Evolutionary conservation across 2,797 vertebrate genomes (phyloP).

Genomic region (Podargus strigoides): DNA sequence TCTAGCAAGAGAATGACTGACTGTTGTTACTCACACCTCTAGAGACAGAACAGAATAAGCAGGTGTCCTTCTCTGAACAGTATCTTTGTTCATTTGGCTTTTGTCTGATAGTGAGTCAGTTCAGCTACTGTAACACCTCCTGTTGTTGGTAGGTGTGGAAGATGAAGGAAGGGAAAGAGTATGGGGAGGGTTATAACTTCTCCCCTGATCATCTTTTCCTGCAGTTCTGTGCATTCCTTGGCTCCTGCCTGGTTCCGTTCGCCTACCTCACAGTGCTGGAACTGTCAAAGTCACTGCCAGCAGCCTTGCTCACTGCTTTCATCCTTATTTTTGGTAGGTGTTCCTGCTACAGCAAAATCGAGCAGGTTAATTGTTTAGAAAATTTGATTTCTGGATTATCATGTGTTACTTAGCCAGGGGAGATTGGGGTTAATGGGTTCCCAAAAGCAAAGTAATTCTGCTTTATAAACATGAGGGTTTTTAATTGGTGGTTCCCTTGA

Average conservation of each 20-base stretch:
- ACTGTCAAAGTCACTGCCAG: conserved; percentile 82
- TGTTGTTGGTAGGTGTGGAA: background rate
- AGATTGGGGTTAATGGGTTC: background rate
- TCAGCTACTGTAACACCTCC: background rate
- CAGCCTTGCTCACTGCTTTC: conserved; percentile 84
- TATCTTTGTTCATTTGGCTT: background rate
- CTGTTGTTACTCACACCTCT: background rate
- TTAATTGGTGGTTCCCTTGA: background rate
- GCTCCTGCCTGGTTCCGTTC: conserved; percentile 88
- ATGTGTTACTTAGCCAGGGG: background rate
- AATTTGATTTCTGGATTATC: background rate
- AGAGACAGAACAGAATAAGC: background rate
- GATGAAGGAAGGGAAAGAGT: background rate
- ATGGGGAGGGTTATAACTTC: background rate
- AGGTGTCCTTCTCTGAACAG: background rate
- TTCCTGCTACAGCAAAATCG: background rate
- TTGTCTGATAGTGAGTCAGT: background rate
- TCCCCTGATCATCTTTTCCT: background rate
- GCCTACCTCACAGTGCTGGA: conserved; percentile 89
- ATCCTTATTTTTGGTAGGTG: conserved; percentile 91
- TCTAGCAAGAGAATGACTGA: background rate
- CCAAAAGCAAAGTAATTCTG: background rate
- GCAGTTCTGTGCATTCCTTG: conserved; percentile 90
- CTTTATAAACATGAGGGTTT: background rate
- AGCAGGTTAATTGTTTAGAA: background rate